Conservation (phyloP, 2,888 invertebrate genomes). For the Cepaea hortensis region DNA sequence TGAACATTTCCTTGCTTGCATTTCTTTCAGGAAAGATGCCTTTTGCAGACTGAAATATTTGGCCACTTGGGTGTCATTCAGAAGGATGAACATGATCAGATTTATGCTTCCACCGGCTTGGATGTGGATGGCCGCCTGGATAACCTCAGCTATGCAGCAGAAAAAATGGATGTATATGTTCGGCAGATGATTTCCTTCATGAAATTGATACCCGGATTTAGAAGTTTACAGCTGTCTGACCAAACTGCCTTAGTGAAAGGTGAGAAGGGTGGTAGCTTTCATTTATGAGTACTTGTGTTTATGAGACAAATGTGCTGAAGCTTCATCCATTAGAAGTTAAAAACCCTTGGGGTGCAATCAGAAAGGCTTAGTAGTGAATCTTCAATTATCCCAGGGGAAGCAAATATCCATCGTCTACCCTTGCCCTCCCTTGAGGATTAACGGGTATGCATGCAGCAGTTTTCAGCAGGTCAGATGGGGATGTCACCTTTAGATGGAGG, state of each 20-base stretch:
- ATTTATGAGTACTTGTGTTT: too few relatives aligned
- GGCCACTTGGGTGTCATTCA: constrained; percentile 31
- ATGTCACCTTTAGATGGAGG: too few relatives aligned
- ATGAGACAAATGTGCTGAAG: too few relatives aligned
- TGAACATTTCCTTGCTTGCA: neutral
- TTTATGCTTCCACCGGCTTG: constrained; percentile 72
- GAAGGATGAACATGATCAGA: constrained; percentile 67
- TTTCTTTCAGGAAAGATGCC: constrained; percentile 32
- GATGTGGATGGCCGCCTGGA: constrained; percentile 69
- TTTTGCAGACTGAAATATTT: constrained; percentile 40
- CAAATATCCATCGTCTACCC: too few relatives aligned
- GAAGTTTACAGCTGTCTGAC: constrained; percentile 10
- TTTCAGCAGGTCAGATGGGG: too few relatives aligned
- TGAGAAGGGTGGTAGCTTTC: neutral
- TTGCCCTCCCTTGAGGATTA: too few relatives aligned
- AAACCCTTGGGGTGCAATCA: too few relatives aligned
- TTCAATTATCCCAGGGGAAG: too few relatives aligned
- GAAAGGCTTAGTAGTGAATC: too few relatives aligned
- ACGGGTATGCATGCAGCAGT: too few relatives aligned
- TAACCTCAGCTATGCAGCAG: neutral
- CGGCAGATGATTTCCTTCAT: constrained; percentile 37
- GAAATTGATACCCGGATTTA: constrained; percentile 42
- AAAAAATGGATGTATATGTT: constrained; percentile 27
- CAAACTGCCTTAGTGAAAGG: constrained; percentile 44
- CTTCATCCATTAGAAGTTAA: too few relatives aligned